These are phyloP conservation scores for Brachymystax lenok DNA, from an alignment of 2,797 vertebrate genomes.

Conservation along the genomic window DNA sequence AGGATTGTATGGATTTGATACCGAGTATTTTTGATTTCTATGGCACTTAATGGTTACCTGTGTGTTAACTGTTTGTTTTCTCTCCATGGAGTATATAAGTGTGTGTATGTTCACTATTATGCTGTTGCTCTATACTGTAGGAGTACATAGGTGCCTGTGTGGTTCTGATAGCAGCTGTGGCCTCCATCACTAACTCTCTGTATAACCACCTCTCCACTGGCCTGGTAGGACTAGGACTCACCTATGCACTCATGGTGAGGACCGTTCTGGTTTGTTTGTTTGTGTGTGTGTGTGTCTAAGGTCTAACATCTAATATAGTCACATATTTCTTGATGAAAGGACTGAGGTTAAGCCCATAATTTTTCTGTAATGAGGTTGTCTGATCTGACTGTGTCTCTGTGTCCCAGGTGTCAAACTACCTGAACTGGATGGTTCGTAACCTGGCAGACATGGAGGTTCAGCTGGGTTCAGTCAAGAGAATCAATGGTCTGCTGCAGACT, in stretches of 20 bases:
- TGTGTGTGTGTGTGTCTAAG: no score
- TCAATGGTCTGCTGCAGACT: slow-evolving; percentile 90
- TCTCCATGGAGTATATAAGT: neutral
- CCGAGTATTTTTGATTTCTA: neutral
- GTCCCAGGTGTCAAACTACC: slow-evolving; percentile 94
- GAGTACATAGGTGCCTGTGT: slow-evolving; percentile 97
- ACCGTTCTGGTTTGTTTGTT: neutral
- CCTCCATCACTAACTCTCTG: slow-evolving; percentile 92
- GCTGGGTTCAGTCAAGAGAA: slow-evolving; percentile 93
- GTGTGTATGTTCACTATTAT: neutral
- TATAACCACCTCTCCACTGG: slow-evolving; percentile 86
- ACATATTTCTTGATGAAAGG: neutral
- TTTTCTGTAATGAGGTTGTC: neutral
- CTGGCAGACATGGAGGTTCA: slow-evolving; percentile 99
- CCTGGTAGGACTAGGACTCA: slow-evolving; percentile 94
- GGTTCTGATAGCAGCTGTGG: slow-evolving; percentile 93
- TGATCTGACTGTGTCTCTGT: neutral
- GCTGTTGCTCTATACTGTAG: slow-evolving; percentile 38
- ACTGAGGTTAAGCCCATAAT: no score
- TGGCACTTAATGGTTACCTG: no score
- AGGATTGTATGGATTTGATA: neutral
- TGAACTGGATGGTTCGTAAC: slow-evolving; percentile 99
- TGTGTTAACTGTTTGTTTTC: neutral
- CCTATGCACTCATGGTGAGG: slow-evolving; percentile 96
- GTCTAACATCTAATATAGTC: neutral